Base-by-base conservation (phyloP, 2,797 vertebrate species). In the Brachymystax lenok region DNA sequence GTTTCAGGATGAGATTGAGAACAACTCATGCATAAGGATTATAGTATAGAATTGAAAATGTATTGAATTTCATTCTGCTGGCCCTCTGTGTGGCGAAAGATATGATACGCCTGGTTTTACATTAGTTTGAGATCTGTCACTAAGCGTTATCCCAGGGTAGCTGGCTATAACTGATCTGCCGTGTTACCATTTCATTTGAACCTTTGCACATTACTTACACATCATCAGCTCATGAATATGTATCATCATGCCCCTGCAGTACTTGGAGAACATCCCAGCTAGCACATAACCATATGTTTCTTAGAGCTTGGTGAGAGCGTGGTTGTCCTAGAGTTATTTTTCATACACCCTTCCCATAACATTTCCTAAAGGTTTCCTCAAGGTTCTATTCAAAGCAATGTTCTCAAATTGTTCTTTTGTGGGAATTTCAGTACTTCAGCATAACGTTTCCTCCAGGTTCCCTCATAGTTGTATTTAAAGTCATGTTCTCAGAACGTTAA, bases 51-150 rank as follows among this genome's bases (percentile, higher is more conserved):
- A 66, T 66, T 66, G 63, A 30, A 66, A 66, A 30, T 28, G 4
- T 33, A 72, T 73, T 14, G 8, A 73, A 63, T 61, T 59, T 33
- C 70, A 54, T 72, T 72, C 24, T 72, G 14, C 13, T 7, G 50
- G 51, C 5, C 24, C 24, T n/a, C 5, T 3, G 46, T 67, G 46
- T 24, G 19, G 40, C 51, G 33, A 66, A 51, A 19, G 17, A 51
- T 27, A 51, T 74, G 28, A 33, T 30, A 74, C 21, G 8, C 17
- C 6, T 50, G 27, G 13, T 74, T 74, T 74, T 68, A 40, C 35
- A 66, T 50, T 64, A 7, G 33, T 74, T 52, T 74, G 6, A 67
- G 24, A 30, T 67, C 63, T 74, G 61, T 74, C 46, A 19, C 73
- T 5, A 8, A 30, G 61, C 5, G 21, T 66, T 74, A 66, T 74